Percentiles rank a stretch among this genome's conserved stretches.
phyloP scores from a whole-genome alignment of 2,797 vertebrate genomes.

The Rhincodon typus region DNA sequence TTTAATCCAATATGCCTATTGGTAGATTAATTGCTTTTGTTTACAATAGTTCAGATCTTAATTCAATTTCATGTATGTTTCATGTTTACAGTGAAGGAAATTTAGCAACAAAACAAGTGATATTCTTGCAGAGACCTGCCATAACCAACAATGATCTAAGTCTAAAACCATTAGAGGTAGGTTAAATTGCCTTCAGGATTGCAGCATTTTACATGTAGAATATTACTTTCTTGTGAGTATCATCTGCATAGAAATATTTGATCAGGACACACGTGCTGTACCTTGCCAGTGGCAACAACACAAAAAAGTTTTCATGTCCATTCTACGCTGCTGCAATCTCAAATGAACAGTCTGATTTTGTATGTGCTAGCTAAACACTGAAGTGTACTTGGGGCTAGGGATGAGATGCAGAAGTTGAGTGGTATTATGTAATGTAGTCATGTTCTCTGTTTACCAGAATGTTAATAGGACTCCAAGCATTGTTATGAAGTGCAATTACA shows the following conservation, averaged over 20 bases:
- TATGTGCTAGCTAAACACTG: neutral
- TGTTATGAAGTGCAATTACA: neutral
- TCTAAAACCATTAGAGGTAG: constrained; percentile 54
- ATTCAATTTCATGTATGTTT: neutral
- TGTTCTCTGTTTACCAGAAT: neutral
- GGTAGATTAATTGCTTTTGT: neutral
- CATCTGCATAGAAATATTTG: neutral
- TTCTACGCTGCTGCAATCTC: neutral
- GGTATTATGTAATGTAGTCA: neutral
- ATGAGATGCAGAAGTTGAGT: neutral
- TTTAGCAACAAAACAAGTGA: constrained; percentile 87
- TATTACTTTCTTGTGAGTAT: constrained; percentile 26
- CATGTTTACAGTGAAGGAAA: constrained; percentile 77
- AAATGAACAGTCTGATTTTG: neutral
- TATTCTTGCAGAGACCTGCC: constrained; percentile 86
- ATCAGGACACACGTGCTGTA: neutral
- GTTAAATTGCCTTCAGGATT: constrained; percentile 40
- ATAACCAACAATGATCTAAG: constrained; percentile 40
- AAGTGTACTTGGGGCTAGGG: neutral
- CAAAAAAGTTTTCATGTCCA: neutral
- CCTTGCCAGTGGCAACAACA: neutral
- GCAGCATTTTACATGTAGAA: neutral
- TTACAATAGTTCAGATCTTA: neutral
- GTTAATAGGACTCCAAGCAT: neutral
- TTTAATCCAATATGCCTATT: neutral